Conservation (phyloP, 2,888 invertebrate genomes). For the Fragum sueziense region DNA sequence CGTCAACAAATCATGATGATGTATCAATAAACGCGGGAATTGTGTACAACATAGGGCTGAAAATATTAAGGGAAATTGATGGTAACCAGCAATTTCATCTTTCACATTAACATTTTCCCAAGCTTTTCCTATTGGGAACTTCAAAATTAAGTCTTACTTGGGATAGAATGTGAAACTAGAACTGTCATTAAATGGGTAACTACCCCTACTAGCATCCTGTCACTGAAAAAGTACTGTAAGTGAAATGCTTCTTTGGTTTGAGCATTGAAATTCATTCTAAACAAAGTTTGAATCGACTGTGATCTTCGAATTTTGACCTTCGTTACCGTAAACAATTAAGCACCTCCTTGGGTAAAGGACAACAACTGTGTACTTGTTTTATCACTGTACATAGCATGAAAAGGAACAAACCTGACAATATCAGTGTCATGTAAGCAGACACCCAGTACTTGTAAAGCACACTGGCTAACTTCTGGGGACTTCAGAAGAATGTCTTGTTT, state of each 20-base stretch:
- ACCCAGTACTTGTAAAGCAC: slow-evolving; percentile 66
- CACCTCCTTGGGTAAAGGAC: background rate
- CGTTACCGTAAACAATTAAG: background rate
- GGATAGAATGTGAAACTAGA: too few species aligned
- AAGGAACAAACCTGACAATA: slow-evolving; percentile 66
- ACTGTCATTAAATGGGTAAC: too few species aligned
- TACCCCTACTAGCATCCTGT: too few species aligned
- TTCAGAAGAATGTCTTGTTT: slow-evolving; percentile 58
- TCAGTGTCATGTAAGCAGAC: slow-evolving; percentile 68
- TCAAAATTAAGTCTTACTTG: too few species aligned
- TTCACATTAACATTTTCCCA: background rate
- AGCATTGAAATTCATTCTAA: too few species aligned
- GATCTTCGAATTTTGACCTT: background rate
- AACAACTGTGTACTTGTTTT: too few species aligned
- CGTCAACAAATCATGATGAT: too few species aligned
- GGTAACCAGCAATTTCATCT: background rate
- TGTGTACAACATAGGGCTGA: too few species aligned
- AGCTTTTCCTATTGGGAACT: background rate
- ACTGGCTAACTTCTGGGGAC: slow-evolving; percentile 50
- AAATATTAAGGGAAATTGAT: background rate
- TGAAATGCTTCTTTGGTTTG: too few species aligned
- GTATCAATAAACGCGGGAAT: too few species aligned
- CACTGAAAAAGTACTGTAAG: too few species aligned
- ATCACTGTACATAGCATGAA: background rate
- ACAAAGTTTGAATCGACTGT: too few species aligned